phyloP scores from a whole-genome alignment of 1,140 invertebrate species.

The Cydia fagiglandana region DNA sequence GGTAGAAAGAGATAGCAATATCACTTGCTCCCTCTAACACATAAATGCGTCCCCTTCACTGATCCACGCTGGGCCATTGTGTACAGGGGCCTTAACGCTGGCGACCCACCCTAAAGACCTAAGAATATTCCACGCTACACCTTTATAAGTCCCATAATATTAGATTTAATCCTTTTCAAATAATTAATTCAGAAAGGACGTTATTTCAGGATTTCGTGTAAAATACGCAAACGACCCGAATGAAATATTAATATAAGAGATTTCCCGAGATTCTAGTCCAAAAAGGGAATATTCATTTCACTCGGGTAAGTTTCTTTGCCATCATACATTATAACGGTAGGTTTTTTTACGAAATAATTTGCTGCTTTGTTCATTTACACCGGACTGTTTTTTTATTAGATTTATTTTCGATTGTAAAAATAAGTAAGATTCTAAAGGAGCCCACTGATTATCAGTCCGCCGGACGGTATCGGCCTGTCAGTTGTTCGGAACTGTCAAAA shows the following conservation, averaged over 20 bases:
- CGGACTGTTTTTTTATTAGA: neutral
- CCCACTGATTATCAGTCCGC: too few species aligned
- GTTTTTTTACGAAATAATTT: neutral
- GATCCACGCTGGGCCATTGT: too few species aligned
- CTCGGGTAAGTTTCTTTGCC: neutral
- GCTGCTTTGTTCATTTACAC: neutral
- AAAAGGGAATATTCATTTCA: neutral
- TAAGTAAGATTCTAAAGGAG: too few species aligned
- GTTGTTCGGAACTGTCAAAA: too few species aligned
- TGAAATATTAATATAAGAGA: neutral
- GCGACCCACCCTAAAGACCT: neutral
- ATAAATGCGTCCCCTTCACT: too few species aligned
- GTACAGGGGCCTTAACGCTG: too few species aligned
- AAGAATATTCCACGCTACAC: neutral
- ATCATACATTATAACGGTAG: neutral
- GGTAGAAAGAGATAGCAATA: too few species aligned
- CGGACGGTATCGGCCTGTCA: too few species aligned
- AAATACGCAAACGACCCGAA: slow-evolving; percentile 8
- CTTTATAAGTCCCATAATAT: slow-evolving; percentile 1
- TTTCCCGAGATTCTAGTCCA: neutral
- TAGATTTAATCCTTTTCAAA: slow-evolving; percentile 15
- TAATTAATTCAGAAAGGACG: neutral
- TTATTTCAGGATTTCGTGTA: neutral
- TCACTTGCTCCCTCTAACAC: too few species aligned
- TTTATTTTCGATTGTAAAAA: neutral